phyloP scores from a whole-genome alignment of 2,113 vertebrate genomes.

The Platycercus adscitus region DNA sequence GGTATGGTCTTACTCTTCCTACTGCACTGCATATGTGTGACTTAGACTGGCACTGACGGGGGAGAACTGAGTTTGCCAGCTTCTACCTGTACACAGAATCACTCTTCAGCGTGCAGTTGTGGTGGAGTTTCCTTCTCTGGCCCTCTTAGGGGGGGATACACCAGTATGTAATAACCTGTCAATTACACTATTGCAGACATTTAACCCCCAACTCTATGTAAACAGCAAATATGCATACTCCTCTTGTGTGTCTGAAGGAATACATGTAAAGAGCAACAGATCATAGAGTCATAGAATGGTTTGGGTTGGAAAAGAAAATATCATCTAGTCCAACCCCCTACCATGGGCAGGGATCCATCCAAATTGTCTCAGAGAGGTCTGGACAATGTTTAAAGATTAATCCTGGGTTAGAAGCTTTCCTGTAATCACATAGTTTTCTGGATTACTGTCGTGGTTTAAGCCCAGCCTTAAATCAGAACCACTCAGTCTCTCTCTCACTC shows the following conservation, averaged over 20 bases:
- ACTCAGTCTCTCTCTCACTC: too few species aligned
- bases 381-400: neutral
- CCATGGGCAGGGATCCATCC: neutral
- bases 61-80: neutral
- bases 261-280: neutral
- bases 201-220: neutral
- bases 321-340: neutral
- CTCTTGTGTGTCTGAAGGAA: neutral
- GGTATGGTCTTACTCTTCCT: neutral
- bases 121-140: neutral
- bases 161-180: neutral
- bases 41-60: neutral
- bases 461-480: too few species aligned
- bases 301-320: neutral
- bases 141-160: neutral
- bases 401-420: neutral
- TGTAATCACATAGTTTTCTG: neutral
- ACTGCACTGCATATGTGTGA: neutral
- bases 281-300: neutral
- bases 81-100: neutral
- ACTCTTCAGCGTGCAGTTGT: neutral
- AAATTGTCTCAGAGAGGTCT: neutral
- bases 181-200: neutral
- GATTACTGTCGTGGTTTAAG: neutral
- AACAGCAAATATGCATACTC: neutral